phyloP scores from a whole-genome alignment of 2,797 vertebrate species.

The Onychomys torridus region DNA sequence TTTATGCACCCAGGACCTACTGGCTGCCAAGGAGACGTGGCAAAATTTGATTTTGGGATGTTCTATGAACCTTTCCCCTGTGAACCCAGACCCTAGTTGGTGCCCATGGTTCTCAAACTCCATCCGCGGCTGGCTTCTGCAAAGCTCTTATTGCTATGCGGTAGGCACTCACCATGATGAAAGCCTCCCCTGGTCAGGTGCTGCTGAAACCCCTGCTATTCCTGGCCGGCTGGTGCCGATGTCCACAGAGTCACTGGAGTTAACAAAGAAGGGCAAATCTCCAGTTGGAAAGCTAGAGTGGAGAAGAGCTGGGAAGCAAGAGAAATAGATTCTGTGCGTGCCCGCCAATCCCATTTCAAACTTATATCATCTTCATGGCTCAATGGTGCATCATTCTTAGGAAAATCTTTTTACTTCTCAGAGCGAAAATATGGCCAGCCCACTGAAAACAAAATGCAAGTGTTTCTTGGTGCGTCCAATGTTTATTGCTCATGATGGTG shows the following conservation, averaged over 20 bases:
- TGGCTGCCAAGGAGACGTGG: neutral
- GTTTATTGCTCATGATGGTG: neutral
- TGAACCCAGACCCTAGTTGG: neutral
- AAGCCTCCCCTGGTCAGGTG: neutral
- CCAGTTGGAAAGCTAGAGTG: neutral
- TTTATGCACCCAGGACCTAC: neutral
- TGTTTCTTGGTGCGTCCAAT: neutral
- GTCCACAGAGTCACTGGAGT: neutral
- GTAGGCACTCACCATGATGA: neutral
- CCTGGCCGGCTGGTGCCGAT: neutral
- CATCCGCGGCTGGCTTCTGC: neutral
- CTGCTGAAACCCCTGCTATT: neutral
- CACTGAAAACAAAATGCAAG: neutral
- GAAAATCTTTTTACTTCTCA: neutral
- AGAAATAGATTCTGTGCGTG: neutral
- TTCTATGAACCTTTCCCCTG: neutral
- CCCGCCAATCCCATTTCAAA: neutral
- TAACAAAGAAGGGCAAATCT: neutral
- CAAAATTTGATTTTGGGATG: neutral
- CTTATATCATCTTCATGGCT: neutral
- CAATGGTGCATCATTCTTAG: neutral
- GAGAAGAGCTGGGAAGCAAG: neutral
- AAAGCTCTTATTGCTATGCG: neutral
- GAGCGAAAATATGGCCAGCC: neutral
- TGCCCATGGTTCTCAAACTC: neutral